phyloP scores from a whole-genome alignment of 2,113 vertebrate genomes.

The Oreotrochilus melanogaster region DNA sequence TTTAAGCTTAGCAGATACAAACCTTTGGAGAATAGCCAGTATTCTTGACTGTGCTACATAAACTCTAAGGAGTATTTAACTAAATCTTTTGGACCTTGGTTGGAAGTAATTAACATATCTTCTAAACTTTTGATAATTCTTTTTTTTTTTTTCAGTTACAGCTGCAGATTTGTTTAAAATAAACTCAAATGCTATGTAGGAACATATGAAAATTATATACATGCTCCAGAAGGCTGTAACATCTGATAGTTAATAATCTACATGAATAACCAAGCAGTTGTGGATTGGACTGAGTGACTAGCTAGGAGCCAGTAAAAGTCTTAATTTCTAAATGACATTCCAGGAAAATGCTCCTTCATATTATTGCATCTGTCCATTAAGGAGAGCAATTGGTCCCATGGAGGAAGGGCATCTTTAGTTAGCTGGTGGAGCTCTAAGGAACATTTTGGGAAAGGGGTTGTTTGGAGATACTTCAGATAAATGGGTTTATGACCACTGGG shows the following conservation, averaged over 20 bases:
- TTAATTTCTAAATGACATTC: neutral
- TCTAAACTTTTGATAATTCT: conserved; percentile 53
- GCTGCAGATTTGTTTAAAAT: conserved; percentile 54
- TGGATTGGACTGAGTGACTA: neutral
- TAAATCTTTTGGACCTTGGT: conserved; percentile 52
- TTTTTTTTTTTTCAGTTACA: neutral
- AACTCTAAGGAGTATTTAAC: conserved; percentile 56
- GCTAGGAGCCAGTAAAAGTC: neutral
- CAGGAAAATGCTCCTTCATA: neutral
- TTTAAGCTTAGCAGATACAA: conserved; percentile 69
- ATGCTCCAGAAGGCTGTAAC: neutral
- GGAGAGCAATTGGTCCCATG: neutral
- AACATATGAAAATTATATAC: neutral
- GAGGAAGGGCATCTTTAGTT: neutral
- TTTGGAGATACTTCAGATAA: neutral
- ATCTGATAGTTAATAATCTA: conserved; percentile 17
- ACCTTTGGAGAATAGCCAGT: conserved; percentile 63
- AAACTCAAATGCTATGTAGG: neutral
- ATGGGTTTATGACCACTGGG: neutral
- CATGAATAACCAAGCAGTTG: neutral
- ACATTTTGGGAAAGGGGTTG: accelerated
- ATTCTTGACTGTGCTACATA: conserved; percentile 31
- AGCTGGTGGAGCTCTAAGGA: neutral
- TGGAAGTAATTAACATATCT: conserved; percentile 60
- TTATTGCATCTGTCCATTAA: neutral